Evolutionary conservation across 2,797 vertebrate species (phyloP), one percentile per base, ranked within the genome.

Genomic region (Gallinago solitaria): DNA sequence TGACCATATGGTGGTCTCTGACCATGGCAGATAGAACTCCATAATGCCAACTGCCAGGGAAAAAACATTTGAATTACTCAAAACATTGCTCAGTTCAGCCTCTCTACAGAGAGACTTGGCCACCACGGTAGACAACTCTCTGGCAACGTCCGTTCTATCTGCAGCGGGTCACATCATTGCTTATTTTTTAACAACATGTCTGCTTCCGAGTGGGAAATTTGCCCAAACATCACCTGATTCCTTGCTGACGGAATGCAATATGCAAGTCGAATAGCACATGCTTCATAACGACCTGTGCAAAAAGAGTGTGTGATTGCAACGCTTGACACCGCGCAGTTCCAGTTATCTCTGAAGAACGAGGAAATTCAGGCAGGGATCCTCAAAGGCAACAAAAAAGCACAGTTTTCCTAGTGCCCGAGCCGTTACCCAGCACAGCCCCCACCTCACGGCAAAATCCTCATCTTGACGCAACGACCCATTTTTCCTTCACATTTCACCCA

Each of bases 391-490:
- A 71, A 0, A 59, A 89, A 93, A 69, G 1, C 1, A 2, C 1
- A 2, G 33, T 14, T 91, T 69, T 48, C n/a, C 27, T 18, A 8
- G 17, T 9, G 18, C 35, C 3, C 0, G 5, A 69, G 43, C 19
- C 0, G 0, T 64, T 67, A 69, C 37, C 59, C 74, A 76, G 39
- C 15, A 48, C 43, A 37, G 54, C 37, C 25, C 41, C 15, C 28
- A n/a, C 15, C 8, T 59, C 43, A 16, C 32, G 5, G 2, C 33
- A 54, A 63, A 83, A 69, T 13, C 12, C 35, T 64, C 28, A 28
- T 10, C 39, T 53, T 64, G 39, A 21, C 0, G 0, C 43, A 73
- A 39, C 9, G n/a, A 41, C 6, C 10, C 0, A 0, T 17, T 59
- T 90, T 45, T 3, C 0, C 64, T 27, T 83, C 6, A 13, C 16